phyloP scores from a whole-genome alignment of 2,888 invertebrate genomes.

The Cantharis rustica region DNA sequence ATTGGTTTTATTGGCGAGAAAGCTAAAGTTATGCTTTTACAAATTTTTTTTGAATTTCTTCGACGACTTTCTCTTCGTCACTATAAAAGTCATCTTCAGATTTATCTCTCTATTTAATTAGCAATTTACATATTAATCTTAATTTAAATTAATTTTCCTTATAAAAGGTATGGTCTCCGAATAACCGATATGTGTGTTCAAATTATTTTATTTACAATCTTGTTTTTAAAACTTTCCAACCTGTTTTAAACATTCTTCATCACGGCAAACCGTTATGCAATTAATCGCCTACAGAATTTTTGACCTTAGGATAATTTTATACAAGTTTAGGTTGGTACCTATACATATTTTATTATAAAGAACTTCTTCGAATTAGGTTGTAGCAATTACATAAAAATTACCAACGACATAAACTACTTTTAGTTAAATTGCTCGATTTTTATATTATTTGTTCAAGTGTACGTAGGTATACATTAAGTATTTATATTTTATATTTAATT shows the following conservation, averaged over 20 bases:
- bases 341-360: not conserved
- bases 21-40: not conserved
- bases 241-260: conserved; percentile 14
- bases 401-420: not conserved
- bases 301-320: conserved; percentile 6
- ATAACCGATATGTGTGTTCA: not conserved
- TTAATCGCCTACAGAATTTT: conserved; percentile 10
- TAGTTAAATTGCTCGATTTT: not conserved
- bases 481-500: conserved; percentile 3
- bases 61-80: not conserved
- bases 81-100: not conserved
- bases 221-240: conserved; percentile 9
- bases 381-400: not conserved
- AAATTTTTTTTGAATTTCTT: not conserved
- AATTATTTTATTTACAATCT: conserved; percentile 3
- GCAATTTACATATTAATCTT: not conserved
- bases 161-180: not conserved
- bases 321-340: not conserved
- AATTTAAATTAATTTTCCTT: conserved; percentile 1
- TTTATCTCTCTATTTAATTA: conserved; percentile 1
- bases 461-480: not conserved
- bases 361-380: not conserved
- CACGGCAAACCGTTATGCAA: conserved; percentile 6
- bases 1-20: not conserved
- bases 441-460: not conserved